Conservation (phyloP, 2,113 vertebrate genomes). For the Sporophila hypoxantha region DNA sequence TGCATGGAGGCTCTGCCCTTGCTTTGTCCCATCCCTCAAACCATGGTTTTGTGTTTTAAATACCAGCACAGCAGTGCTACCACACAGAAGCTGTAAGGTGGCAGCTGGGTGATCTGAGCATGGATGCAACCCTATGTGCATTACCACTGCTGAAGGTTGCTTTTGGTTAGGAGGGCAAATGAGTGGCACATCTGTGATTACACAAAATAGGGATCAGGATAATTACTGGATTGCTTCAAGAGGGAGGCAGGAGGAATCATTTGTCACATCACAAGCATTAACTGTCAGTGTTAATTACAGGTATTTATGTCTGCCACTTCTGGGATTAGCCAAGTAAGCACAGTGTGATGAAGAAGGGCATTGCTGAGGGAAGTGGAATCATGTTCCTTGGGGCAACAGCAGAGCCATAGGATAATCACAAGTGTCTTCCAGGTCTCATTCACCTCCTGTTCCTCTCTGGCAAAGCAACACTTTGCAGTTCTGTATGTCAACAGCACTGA, state of each 20-base stretch:
- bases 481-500: background rate
- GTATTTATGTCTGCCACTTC: constrained; percentile 20
- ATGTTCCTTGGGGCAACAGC: background rate
- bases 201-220: background rate
- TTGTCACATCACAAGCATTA: constrained; percentile 5
- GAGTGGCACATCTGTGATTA: background rate
- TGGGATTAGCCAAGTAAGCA: constrained; percentile 7
- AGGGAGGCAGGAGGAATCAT: background rate
- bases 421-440: background rate
- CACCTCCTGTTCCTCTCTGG: background rate
- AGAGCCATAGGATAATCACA: background rate
- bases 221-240: constrained; percentile 19
- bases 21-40: background rate
- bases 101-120: background rate
- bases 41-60: background rate
- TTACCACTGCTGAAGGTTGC: background rate
- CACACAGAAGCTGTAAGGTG: fast-evolving
- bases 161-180: background rate
- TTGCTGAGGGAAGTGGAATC: background rate
- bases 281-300: constrained; percentile 29
- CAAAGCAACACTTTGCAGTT: background rate
- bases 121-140: fast-evolving
- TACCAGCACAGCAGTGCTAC: background rate
- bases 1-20: background rate
- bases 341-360: background rate